Evolutionary conservation across 2,797 vertebrate species (phyloP).

Genomic region (Xiphorhynchus erythropygius): DNA sequence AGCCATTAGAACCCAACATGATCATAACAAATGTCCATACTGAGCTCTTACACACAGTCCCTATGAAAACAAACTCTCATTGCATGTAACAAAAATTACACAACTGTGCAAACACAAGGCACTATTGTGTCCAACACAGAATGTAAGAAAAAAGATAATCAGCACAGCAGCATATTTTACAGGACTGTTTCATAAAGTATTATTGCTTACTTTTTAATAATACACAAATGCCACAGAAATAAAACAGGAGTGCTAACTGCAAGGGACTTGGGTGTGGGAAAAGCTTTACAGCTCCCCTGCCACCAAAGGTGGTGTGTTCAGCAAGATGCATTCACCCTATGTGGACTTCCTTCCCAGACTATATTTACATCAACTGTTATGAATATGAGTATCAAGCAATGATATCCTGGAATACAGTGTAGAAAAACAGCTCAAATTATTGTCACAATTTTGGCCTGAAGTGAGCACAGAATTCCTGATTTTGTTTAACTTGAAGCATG

Average conservation of each 20-base stretch:
- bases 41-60: not conserved
- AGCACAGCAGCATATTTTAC: not conserved
- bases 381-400: not conserved
- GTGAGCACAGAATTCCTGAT: not conserved
- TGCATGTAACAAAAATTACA: not conserved
- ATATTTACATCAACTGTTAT: not conserved
- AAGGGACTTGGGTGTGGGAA: not conserved
- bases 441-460: not conserved
- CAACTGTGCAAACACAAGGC: conserved; percentile 33
- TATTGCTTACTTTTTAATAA: conserved; percentile 26
- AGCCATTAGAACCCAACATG: not conserved
- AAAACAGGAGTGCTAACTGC: not conserved
- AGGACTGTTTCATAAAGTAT: not conserved
- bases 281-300: not conserved
- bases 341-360: not conserved
- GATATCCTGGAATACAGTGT: not conserved
- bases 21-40: not conserved
- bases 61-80: not conserved
- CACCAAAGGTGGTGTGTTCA: not conserved
- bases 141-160: not conserved
- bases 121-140: not conserved
- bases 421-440: not conserved
- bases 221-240: not conserved
- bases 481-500: not conserved
- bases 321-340: not conserved